Base-by-base conservation (phyloP, 30 jellyfish, hydroid and myxozoan genomes). In the Catostylus mosaicus region DNA sequence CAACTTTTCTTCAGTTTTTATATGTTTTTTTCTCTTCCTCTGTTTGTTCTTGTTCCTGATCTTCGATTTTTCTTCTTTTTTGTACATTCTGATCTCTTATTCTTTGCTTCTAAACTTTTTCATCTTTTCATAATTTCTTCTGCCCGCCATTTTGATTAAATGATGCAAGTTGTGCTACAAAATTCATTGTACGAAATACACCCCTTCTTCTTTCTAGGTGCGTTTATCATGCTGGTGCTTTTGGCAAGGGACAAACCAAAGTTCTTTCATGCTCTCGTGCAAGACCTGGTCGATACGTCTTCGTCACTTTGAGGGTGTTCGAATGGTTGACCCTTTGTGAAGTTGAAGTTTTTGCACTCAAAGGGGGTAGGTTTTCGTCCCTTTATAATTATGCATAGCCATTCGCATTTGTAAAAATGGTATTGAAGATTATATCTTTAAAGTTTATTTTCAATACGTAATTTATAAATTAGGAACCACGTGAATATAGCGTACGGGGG, bases 291-390 rank as follows among this genome's bases (percentile, higher is more conserved):
- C 70, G 82, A 65, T 79, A 37, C 64, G 89, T 79, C 34, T 79
- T 26, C 38, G 89, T 79, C 8, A 46, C 33, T 10, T 26, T 79
- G 74, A 30, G 80, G 36, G 75, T 40, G 24, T 20, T 22, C 7
- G 80, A 79, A 20, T 79, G n/a, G 20, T 74, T 79, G 9, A 79
- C 89, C 66, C 80, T 79, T 23, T 79, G 89, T 45, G 89, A 79
- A 20, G 89, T 79, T 30, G 89, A 79, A 62, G 89, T 79, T 27
- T 26, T 36, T 12, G 89, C 78, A 23, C 68, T 77, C 18, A 59
- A 59, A 73, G 84, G 84, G 33, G 78, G 88, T 77, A 60, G 14
- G 63, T 50, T 43, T 16, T 43, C 54, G 54, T 43, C 16, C 8
- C 54, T 16, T 43, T 43, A 9, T 16, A 16, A 43, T 43, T 9